Percentiles rank a stretch among this genome's conserved stretches.
These are phyloP conservation scores for Drosophila subquinaria DNA, from an alignment of 2,888 invertebrate species.

Conservation along the genomic window DNA sequence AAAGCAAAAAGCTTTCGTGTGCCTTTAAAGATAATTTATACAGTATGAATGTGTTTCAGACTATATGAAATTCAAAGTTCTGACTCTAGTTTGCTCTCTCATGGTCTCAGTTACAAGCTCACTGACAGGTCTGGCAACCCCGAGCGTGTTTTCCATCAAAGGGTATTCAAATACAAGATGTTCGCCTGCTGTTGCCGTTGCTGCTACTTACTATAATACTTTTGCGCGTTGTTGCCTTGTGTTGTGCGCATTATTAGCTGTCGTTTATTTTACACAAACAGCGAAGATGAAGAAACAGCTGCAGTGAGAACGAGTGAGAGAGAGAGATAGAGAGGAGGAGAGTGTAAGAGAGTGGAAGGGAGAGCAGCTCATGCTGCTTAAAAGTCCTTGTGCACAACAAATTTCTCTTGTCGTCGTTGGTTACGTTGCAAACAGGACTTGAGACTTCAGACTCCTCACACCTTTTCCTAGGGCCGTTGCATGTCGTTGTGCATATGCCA, in stretches of 20 bases:
- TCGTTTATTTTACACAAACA: slow-evolving; percentile 77
- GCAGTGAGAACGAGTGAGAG: not conserved
- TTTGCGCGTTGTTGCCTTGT: slow-evolving; percentile 61
- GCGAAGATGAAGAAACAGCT: slow-evolving; percentile 10
- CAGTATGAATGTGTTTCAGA: not conserved
- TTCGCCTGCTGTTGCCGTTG: slow-evolving; percentile 26
- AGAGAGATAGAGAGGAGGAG: not conserved
- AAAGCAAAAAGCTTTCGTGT: not conserved
- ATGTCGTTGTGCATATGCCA: slow-evolving; percentile 55
- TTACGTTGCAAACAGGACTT: slow-evolving; percentile 5
- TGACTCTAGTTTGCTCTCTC: not conserved
- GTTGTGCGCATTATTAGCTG: slow-evolving; percentile 82
- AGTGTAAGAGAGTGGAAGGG: not conserved
- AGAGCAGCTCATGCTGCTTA: slow-evolving; percentile 35
- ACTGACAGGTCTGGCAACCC: not conserved
- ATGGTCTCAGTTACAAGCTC: not conserved
- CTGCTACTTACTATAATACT: slow-evolving; percentile 44
- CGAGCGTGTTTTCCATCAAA: not conserved
- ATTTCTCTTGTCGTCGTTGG: slow-evolving; percentile 71
- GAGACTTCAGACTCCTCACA: slow-evolving; percentile 11
- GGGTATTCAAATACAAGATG: slow-evolving; percentile 37
- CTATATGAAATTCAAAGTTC: not conserved
- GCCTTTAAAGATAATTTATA: not conserved
- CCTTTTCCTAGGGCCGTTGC: slow-evolving; percentile 17
- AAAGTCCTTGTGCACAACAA: slow-evolving; percentile 59